These are phyloP conservation scores for Pteria penguin DNA, from an alignment of 2,888 invertebrate species.

Conservation along the genomic window DNA sequence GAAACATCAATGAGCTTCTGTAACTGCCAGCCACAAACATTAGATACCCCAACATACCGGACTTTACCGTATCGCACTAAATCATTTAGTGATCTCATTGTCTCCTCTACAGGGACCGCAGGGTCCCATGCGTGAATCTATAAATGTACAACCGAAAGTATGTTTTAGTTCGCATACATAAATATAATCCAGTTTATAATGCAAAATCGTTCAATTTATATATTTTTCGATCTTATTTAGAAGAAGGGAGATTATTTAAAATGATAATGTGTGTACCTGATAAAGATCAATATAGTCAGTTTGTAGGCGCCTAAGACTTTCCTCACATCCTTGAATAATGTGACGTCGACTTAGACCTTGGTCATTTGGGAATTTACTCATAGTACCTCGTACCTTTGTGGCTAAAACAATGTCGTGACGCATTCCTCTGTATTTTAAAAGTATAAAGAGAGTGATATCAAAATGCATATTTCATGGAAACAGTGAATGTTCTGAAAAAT, in stretches of 20 bases:
- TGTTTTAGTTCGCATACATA: no score
- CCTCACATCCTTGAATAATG: constrained; percentile 64
- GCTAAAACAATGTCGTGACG: constrained; percentile 57
- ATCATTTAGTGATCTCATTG: constrained; percentile 70
- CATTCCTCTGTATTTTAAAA: no score
- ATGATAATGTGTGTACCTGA: constrained; percentile 27
- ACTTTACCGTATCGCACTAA: constrained; percentile 73
- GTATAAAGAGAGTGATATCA: no score
- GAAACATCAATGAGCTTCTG: constrained; percentile 69
- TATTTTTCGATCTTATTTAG: neutral
- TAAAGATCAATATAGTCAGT: constrained; percentile 42
- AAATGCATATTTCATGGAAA: no score
- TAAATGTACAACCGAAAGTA: no score
- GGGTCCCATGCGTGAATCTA: constrained; percentile 75
- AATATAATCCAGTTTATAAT: no score
- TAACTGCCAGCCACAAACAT: constrained; percentile 75
- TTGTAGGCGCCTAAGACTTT: constrained; percentile 54
- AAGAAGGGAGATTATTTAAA: neutral
- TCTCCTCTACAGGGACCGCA: constrained; percentile 73
- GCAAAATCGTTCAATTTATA: no score
- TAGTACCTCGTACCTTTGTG: constrained; percentile 54
- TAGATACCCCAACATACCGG: constrained; percentile 73
- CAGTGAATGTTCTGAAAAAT: no score
- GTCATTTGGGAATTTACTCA: constrained; percentile 51
- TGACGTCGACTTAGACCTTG: constrained; percentile 67